Conservation (phyloP, 1,140 invertebrate genomes). For the Antheraea pernyi region DNA sequence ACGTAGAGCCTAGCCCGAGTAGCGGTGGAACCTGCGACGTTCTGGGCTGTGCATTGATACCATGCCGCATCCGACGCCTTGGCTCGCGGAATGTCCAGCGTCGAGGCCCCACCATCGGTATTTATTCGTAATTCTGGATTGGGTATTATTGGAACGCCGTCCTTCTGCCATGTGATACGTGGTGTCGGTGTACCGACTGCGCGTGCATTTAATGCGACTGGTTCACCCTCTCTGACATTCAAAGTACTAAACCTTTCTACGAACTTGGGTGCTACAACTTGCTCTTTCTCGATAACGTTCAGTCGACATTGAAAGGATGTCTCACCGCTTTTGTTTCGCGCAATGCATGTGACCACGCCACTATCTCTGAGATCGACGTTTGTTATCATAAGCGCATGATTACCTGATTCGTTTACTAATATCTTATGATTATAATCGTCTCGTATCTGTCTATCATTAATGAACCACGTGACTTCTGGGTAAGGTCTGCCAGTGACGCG, state of each 20-base stretch:
- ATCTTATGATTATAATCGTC: slow-evolving; percentile 97
- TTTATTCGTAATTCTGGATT: slow-evolving; percentile 88
- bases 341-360: slow-evolving; percentile 92
- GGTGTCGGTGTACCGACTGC: slow-evolving; percentile 96
- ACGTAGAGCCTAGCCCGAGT: slow-evolving; percentile 96
- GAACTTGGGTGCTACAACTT: slow-evolving; percentile 96
- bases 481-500: slow-evolving; percentile 95
- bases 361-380: slow-evolving; percentile 90
- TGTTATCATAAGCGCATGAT: slow-evolving; percentile 97
- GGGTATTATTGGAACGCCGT: slow-evolving; percentile 88
- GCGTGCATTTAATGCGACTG: slow-evolving; percentile 92
- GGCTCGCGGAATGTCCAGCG: slow-evolving; percentile 91
- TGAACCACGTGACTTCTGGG: slow-evolving; percentile 97
- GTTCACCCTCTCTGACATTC: slow-evolving; percentile 94
- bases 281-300: slow-evolving; percentile 93
- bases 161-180: slow-evolving; percentile 98
- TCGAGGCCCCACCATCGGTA: slow-evolving; percentile 91
- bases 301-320: slow-evolving; percentile 92
- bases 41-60: slow-evolving; percentile 99
- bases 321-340: slow-evolving; percentile 94
- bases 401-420: slow-evolving; percentile 97
- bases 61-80: slow-evolving; percentile 93
- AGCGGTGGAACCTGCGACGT: slow-evolving; percentile 96
- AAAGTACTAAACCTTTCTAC: slow-evolving; percentile 96
- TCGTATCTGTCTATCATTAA: slow-evolving; percentile 91